A percentile compares a stretch with the other conserved stretches of the same genome.
Conservation (phyloP, 1,140 invertebrate genomes). For the Drosophila rhopaloa region DNA sequence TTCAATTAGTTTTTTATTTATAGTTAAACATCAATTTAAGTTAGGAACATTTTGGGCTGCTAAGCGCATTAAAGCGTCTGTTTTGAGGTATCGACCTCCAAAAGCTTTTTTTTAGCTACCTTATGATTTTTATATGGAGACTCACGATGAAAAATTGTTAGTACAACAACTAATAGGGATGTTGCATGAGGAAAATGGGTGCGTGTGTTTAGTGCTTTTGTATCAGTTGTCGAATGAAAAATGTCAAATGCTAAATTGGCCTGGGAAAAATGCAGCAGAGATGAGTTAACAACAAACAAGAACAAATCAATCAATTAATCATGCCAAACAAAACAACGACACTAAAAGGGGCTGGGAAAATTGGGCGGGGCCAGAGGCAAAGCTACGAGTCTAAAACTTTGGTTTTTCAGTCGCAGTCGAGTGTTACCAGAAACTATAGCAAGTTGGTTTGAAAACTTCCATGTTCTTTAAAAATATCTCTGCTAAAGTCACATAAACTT, state of each 20-base stretch:
- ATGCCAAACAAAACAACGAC: slow-evolving; percentile 45
- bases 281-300: slow-evolving; percentile 44
- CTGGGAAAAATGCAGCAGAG: slow-evolving; percentile 26
- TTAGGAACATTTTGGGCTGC: too few relatives aligned
- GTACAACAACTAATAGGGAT: slow-evolving; percentile 34
- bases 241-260: slow-evolving; percentile 36
- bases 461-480: background rate
- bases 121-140: too few relatives aligned
- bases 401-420: background rate
- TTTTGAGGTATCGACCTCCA: too few relatives aligned
- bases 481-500: background rate
- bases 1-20: too few relatives aligned
- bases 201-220: slow-evolving; percentile 35
- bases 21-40: too few relatives aligned
- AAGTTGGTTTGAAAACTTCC: background rate
- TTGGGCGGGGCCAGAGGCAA: slow-evolving; percentile 6
- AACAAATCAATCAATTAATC: slow-evolving; percentile 41
- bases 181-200: slow-evolving; percentile 24
- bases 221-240: slow-evolving; percentile 26
- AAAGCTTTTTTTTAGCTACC: too few relatives aligned
- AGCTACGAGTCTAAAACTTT: slow-evolving; percentile 25
- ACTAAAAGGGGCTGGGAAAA: slow-evolving; percentile 6
- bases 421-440: background rate
- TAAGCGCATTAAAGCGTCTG: too few relatives aligned
- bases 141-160: slow-evolving; percentile 10